phyloP scores from a whole-genome alignment of 2,797 vertebrate genomes.

The Phrynocephalus guinanensis region DNA sequence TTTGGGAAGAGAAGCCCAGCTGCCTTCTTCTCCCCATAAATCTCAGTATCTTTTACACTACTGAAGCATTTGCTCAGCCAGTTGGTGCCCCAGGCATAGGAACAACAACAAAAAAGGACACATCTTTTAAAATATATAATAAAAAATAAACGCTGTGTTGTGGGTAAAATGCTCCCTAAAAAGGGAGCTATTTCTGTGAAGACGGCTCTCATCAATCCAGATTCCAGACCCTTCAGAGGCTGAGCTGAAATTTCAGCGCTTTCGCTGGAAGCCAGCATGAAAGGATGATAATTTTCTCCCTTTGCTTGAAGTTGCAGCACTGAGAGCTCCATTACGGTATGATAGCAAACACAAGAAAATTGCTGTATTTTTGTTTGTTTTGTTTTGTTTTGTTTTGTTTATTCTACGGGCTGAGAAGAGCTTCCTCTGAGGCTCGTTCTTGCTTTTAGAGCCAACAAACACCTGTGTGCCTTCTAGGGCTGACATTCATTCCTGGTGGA shows the following conservation, averaged over 20 bases:
- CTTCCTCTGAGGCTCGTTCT: fast-evolving
- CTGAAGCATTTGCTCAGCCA: not conserved
- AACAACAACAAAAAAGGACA: not conserved
- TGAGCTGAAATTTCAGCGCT: not conserved
- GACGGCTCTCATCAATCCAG: not conserved
- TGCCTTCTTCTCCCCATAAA: not conserved
- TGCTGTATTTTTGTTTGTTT: not conserved
- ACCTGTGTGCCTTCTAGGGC: not conserved
- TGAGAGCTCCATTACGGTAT: conserved; percentile 2
- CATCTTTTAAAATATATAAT: not conserved
- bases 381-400: not conserved
- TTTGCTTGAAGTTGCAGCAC: not conserved
- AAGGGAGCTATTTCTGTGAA: not conserved
- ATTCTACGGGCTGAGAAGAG: not conserved
- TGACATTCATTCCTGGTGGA: not conserved
- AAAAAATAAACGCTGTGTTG: not conserved
- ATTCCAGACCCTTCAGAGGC: not conserved
- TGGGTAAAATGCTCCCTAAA: not conserved
- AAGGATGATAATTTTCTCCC: not conserved
- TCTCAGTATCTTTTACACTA: not conserved
- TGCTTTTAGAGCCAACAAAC: not conserved
- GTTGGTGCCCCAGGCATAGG: not conserved
- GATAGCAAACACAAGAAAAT: not conserved
- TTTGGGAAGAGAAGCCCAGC: not conserved
- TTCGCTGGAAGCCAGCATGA: not conserved